Base-by-base conservation (phyloP, 2,797 vertebrate species). In the Crotalus adamanteus region DNA sequence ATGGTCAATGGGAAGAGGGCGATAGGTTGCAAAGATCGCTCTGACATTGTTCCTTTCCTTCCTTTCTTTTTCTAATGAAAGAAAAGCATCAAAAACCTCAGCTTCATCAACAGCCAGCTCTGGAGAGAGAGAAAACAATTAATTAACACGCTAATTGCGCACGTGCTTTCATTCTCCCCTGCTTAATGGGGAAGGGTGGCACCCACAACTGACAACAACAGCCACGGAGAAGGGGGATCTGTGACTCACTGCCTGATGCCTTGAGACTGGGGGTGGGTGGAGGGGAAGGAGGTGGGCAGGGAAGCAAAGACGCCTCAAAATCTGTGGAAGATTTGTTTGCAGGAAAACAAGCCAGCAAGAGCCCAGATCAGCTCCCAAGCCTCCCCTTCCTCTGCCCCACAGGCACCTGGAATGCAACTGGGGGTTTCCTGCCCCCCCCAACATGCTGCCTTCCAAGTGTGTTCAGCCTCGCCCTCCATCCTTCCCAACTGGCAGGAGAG, bases 121-220 rank as follows among this genome's bases (percentile, higher is more conserved):
- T 95, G 94, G 95, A 69, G 53, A n/a, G 47, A 8, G 86, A n/a
- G 25, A 22, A 26, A 28, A 55, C 31, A 97, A 96, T 94, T 94
- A 95, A 95, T 96, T 95, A 90, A 97, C 94, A 95, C 88, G 92
- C 93, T 96, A 96, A 96, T 96, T 97, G 95, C 95, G 94, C 63
- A 28, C 86, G 91, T 20, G 22, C 65, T 90, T 93, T 90, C 93
- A 95, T 92, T 93, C 94, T 92, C 95, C 3, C 26, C 90, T 95
- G 95, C 95, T 95, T 94, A 91, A 96, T 94, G 95, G 4, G 11
- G 18, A 91, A 92, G 93, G 93, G 95, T 53, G 91, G 95, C 92
- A 95, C 65, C 95, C 88, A 94, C 89, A 96, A 93, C 92, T 63
- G 92, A 57, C 73, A 91, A 95, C 78, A 91, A 26, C 83, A 91